Percentiles rank a stretch among this genome's conserved stretches.
Conservation (phyloP, 2,113 vertebrate genomes). For the Semnornis frantzii region DNA sequence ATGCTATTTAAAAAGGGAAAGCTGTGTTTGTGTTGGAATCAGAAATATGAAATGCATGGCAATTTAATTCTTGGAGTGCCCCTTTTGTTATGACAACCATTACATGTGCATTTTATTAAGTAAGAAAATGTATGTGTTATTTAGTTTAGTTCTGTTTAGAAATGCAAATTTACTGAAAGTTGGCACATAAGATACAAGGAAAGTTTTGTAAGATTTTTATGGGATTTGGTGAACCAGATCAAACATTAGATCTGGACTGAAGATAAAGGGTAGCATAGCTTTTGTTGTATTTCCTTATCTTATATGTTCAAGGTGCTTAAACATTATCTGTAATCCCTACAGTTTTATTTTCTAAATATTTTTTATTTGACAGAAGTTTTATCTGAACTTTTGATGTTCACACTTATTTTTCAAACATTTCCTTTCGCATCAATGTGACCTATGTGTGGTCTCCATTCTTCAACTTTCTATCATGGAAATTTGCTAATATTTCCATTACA, state of each 20-base stretch:
- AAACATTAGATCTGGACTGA: background rate
- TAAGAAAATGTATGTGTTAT: background rate
- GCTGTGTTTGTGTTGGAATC: background rate
- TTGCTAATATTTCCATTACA: background rate
- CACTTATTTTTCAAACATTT: background rate
- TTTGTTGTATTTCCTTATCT: background rate
- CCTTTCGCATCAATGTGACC: background rate
- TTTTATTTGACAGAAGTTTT: background rate
- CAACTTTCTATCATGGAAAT: background rate
- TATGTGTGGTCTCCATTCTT: background rate
- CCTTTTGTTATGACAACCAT: background rate
- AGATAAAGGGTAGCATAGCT: background rate
- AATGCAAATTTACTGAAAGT: background rate
- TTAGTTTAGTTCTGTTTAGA: background rate
- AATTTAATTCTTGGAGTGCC: background rate
- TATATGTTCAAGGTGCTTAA: background rate
- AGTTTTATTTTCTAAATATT: background rate
- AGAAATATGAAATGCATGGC: background rate
- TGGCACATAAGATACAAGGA: background rate
- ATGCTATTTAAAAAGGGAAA: background rate
- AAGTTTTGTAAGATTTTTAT: background rate
- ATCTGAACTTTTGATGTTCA: background rate
- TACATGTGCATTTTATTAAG: background rate
- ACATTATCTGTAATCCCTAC: background rate
- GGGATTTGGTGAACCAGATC: background rate